Evolutionary conservation across 2,888 invertebrate species (phyloP), one percentile per base, ranked within the genome.

Genomic region (Thyatira batis): DNA sequence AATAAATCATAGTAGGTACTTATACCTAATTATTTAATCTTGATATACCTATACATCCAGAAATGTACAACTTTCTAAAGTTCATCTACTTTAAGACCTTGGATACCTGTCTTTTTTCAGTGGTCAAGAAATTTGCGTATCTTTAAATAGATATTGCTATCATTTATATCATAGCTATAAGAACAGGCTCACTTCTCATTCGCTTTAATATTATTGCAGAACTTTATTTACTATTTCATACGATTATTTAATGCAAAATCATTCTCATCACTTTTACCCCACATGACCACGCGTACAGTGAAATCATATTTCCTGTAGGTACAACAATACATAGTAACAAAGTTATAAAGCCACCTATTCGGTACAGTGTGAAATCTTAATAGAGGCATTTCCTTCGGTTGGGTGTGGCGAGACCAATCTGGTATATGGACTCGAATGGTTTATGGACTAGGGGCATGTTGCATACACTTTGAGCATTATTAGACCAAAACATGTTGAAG

Each of bases 331-430:
- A 13, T 13, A 17, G 39, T 13, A 39, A 39, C 39, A 39, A 39
- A 39, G 39, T 39, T n/a, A 39, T 17, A 13, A 17, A 2, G 4
- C n/a, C 39, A n/a, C 2, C 5, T 17, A 17, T 17, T 13, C 39
- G 17, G 8, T n/a, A 39, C 11, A 30, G 39, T 39, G 39, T 39
- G 39, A 39, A 39, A 39, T 39, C n/a, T 17, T 56, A 56, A 62
- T 68, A 59, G 61, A 64, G 64, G 59, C 59, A 60, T 64, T 61
- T 60, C 57, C 64, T 52, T 33, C 50, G 45, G 55, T 52, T 52
- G 66, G 61, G 63, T 57, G 63, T 50, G 61, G 59, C 64, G 64
- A 53, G 54, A 48, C 64, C 45, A 61, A 68, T 60, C 51, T 4
- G 5, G 23, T 6, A 45, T 21, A 39, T 21, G 30, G 50, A 50